Base-by-base conservation (phyloP, 1,140 invertebrate genomes). In the Telenomus remus region DNA sequence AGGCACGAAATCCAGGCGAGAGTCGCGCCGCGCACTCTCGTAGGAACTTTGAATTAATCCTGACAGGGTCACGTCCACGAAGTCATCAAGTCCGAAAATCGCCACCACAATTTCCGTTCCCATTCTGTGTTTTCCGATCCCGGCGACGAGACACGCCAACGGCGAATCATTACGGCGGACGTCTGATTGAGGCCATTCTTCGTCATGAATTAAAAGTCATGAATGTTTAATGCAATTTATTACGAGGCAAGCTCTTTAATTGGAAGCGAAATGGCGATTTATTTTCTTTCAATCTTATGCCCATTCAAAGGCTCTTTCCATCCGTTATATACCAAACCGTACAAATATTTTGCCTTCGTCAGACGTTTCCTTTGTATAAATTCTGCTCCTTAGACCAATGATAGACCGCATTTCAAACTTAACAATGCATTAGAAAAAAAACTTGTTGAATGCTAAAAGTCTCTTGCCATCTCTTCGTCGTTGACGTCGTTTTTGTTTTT, bases 211-310 rank as follows among this genome's bases (percentile, higher is more conserved):
- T 47, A 57, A 47, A 15, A 15, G 43, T 47, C 54, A 57, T 59
- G 56, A 59, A 59, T 39, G 14, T 50, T 60, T 60, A 37, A 60
- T 50, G 37, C 19, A 50, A 60, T 60, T 49, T 50, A 60, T 60
- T 50, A 60, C 39, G 16, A 50, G 13, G 4, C 9, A 8, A 47
- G 12, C 4, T 6, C 10, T 14, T 50, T 33, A 59, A 42, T 50
- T 39, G 43, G 13, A 46, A 43, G 13, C 33, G 35, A 42, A 43
- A 34, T 13, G 15, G 42, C 15, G 33, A 43, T 60, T 50, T 60
- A 50, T 60, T 50, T 60, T n/a, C 43, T 49, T 10, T 49, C 14
- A 42, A 46, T 34, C 33, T 56, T 56, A 27, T 3, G 6, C 19
- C 42, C 12, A 46, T 59, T 13, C 33, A 27, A 47, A 49, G 48